phyloP scores from a whole-genome alignment of 2,888 invertebrate genomes.

The Phania funesta region DNA sequence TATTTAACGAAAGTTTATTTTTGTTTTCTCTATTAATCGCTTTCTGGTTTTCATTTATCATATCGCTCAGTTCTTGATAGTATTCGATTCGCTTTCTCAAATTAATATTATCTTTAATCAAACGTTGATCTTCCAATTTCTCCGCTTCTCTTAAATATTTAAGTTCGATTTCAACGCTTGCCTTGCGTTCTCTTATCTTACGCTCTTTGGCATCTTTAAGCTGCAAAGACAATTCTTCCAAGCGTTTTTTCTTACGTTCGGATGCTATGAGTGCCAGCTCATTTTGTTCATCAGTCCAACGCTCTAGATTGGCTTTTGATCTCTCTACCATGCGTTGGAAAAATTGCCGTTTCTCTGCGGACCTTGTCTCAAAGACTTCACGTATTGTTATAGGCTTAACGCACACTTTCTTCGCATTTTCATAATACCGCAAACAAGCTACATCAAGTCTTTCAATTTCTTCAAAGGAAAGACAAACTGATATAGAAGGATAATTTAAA shows the following conservation, averaged over 20 bases:
- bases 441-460: constrained; percentile 72
- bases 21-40: constrained; percentile 7
- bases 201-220: constrained; percentile 72
- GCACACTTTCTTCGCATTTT: constrained; percentile 77
- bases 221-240: constrained; percentile 74
- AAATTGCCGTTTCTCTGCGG: constrained; percentile 81
- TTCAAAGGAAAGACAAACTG: constrained; percentile 76
- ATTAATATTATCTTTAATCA: constrained; percentile 73
- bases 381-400: constrained; percentile 82
- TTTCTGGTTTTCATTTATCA: constrained; percentile 67
- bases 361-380: constrained; percentile 81
- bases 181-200: constrained; percentile 74
- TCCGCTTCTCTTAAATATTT: constrained; percentile 72
- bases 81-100: constrained; percentile 74
- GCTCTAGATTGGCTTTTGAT: constrained; percentile 73
- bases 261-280: constrained; percentile 69
- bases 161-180: constrained; percentile 74
- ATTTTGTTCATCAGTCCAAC: constrained; percentile 74
- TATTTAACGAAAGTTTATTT: no score
- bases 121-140: constrained; percentile 72
- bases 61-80: constrained; percentile 73
- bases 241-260: constrained; percentile 71
- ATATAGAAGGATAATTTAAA: constrained; percentile 74
- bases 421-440: constrained; percentile 71
- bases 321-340: constrained; percentile 82